These are phyloP conservation scores for Pseudocheirus occidentalis DNA, from an alignment of 2,797 vertebrate species.

Conservation along the genomic window DNA sequence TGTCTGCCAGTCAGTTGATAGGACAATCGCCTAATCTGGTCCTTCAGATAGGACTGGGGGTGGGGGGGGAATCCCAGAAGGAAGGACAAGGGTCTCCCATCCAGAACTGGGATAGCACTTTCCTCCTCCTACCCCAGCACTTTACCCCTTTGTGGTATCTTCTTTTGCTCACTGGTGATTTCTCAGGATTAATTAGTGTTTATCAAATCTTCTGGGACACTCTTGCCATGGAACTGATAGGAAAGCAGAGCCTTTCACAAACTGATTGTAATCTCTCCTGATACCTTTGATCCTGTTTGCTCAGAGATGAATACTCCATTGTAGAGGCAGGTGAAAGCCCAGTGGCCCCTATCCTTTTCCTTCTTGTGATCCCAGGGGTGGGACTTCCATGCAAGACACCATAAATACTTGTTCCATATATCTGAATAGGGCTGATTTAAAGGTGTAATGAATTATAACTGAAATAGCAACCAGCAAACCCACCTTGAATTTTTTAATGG, in stretches of 20 bases:
- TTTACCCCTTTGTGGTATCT: neutral
- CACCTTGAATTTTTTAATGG: neutral
- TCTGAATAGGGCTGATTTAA: constrained; percentile 25
- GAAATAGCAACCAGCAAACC: neutral
- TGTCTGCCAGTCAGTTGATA: neutral
- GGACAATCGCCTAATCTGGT: neutral
- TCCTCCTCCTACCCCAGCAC: neutral
- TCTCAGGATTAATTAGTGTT: neutral
- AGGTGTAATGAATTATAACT: neutral
- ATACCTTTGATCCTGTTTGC: neutral
- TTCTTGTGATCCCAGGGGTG: constrained; percentile 28
- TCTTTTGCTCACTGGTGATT: neutral
- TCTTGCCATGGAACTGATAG: neutral
- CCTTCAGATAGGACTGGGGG: neutral
- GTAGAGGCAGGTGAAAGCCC: neutral
- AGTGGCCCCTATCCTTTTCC: neutral
- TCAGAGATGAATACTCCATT: neutral
- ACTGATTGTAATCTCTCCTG: neutral
- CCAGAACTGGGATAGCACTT: neutral
- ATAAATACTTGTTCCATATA: neutral
- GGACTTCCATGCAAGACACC: constrained; percentile 25
- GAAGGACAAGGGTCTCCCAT: constrained; percentile 1
- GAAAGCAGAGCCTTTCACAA: neutral
- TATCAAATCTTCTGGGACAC: neutral
- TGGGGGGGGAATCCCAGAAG: neutral